These are phyloP conservation scores for Teleopsis dalmanni DNA, from an alignment of 1,140 invertebrate species.

Conservation along the genomic window DNA sequence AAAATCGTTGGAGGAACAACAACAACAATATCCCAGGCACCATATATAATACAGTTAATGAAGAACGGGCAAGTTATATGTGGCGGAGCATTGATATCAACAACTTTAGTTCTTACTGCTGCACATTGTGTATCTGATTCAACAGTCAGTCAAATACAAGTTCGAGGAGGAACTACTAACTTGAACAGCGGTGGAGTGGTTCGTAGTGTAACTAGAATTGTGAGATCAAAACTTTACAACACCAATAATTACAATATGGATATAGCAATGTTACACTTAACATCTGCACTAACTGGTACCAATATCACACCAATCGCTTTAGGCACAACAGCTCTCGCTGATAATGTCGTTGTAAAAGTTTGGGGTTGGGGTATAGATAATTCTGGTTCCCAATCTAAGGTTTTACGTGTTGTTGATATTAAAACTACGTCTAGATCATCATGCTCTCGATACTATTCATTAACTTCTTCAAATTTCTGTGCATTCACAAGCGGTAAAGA, in stretches of 20 bases:
- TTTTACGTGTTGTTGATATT: no score
- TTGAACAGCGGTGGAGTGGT: constrained; percentile 19
- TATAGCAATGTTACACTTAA: constrained; percentile 23
- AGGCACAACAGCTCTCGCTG: constrained; percentile 16
- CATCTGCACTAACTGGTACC: constrained; percentile 15
- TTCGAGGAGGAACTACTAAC: constrained; percentile 21
- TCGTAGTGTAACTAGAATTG: constrained; percentile 12
- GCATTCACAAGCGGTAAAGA: no score
- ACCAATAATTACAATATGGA: constrained; percentile 18
- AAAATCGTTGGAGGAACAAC: constrained; percentile 16
- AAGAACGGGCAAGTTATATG: constrained; percentile 17
- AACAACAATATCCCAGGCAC: constrained; percentile 17
- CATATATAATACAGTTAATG: constrained; percentile 22
- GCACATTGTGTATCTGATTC: constrained; percentile 21
- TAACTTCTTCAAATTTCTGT: no score
- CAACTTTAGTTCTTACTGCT: constrained; percentile 22
- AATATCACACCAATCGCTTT: constrained; percentile 19
- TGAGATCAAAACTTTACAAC: constrained; percentile 15
- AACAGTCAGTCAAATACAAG: constrained; percentile 9
- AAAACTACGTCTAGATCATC: no score
- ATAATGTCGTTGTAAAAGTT: constrained; percentile 20
- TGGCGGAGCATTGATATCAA: constrained; percentile 21
- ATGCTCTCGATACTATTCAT: no score
- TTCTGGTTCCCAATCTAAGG: no score
- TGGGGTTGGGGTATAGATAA: constrained; percentile 28